Evolutionary conservation across 2,113 vertebrate genomes (phyloP).

Genomic region (Mugil cephalus): DNA sequence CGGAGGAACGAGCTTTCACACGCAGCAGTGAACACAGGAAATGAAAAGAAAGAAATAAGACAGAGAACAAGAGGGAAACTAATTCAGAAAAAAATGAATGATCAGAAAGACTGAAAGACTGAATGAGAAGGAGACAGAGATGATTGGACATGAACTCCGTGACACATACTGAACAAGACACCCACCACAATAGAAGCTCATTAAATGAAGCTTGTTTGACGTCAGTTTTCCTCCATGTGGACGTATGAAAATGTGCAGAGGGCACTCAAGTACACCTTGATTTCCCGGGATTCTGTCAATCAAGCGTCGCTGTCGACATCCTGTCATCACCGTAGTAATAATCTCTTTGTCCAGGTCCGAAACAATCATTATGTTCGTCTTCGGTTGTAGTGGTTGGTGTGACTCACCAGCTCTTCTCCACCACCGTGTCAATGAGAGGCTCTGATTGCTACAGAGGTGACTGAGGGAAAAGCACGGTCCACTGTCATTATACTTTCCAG

Average conservation of each 20-base stretch:
- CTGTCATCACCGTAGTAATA: conserved; percentile 21
- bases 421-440: background rate
- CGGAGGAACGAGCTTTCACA: background rate
- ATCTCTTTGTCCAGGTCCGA: conserved; percentile 11
- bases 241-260: background rate
- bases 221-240: conserved; percentile 28
- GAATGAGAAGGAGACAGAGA: conserved; percentile 6
- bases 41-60: conserved; percentile 4
- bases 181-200: conserved; percentile 19
- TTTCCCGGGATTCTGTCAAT: conserved; percentile 32
- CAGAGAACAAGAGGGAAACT: conserved; percentile 9
- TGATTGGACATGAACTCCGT: conserved; percentile 44
- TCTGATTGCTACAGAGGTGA: conserved; percentile 32
- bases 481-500: background rate
- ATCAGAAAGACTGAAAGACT: background rate
- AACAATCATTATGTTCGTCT: conserved; percentile 23
- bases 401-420: conserved; percentile 43
- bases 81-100: background rate
- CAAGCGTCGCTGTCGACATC: conserved; percentile 7
- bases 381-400: conserved; percentile 12
- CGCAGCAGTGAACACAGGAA: background rate
- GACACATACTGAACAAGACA: conserved; percentile 14
- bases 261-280: conserved; percentile 1
- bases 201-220: conserved; percentile 41
- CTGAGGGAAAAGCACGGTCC: conserved; percentile 13